Evolutionary conservation across 2,888 invertebrate genomes (phyloP).

Genomic region (Periphyllus acericola): DNA sequence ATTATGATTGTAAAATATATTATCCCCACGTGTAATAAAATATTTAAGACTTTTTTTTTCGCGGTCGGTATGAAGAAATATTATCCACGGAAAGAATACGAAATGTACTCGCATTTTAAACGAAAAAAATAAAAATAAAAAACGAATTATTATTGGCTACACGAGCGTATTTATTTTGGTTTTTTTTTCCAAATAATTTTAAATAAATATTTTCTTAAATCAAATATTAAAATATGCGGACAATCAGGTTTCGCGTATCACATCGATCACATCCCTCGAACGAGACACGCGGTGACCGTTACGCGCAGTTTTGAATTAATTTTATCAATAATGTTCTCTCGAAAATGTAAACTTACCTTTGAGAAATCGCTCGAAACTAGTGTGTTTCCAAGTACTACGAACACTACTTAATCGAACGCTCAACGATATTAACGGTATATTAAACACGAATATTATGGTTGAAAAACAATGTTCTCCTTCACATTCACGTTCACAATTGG

Average conservation of each 20-base stretch:
- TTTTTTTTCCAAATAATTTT: background rate
- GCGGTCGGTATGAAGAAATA: background rate
- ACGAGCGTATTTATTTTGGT: background rate
- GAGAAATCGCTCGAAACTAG: background rate
- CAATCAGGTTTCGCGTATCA: too few species aligned
- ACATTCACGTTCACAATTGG: conserved; percentile 53
- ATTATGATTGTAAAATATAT: background rate
- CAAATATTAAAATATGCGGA: too few species aligned
- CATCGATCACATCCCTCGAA: too few species aligned
- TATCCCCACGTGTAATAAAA: background rate
- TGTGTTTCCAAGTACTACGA: background rate
- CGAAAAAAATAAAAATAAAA: too few species aligned
- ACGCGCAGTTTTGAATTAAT: too few species aligned
- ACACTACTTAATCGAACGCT: background rate
- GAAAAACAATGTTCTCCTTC: conserved; percentile 32
- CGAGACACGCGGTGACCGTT: too few species aligned
- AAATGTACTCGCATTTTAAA: too few species aligned
- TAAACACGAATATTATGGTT: background rate
- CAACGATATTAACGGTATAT: background rate
- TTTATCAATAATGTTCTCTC: too few species aligned
- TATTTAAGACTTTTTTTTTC: background rate
- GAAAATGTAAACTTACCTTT: conserved; percentile 2
- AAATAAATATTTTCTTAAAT: background rate
- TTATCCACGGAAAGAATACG: background rate
- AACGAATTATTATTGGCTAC: too few species aligned